Evolutionary conservation across 1,140 invertebrate species (phyloP), one percentile per base, ranked within the genome.

Genomic region (Apis florea): DNA sequence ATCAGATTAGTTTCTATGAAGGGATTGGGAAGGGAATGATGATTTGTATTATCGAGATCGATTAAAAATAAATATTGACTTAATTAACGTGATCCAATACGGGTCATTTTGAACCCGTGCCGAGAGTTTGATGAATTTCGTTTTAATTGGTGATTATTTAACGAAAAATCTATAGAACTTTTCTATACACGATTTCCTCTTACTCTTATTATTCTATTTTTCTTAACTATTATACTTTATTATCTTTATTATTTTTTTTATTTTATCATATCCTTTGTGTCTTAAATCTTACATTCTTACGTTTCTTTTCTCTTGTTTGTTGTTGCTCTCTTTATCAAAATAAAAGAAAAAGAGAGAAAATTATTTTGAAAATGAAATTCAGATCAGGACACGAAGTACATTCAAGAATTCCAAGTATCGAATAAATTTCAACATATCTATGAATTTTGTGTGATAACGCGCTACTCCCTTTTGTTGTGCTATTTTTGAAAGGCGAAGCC

Each of bases 371-470:
- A 17, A 13, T 40, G 24, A 10, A 71, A 54, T 58, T 31, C n/a
- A 0, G 12, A 2, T 21, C 12, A 9, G 31, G 8, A 26, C 4
- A 21, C 19, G 31, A 66, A 66, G 21, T 40, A 40, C 6, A 5
- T 66, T 15, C 19, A 51, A 53, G 21, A 19, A 53, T 74, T 53
- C 17, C 17, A 26, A 40, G 26, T n/a, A n/a, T 66, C 61, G 73
- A 54, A 51, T 12, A 11, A 15, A 40, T 40, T 40, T 40, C 31
- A 40, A n/a, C 17, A 26, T 40, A 17, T 17, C 26, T 66, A 17
- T 19, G 53, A 76, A 76, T 76, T 76, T 76, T 53, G 54, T 66
- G 47, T 47, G 47, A 58, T 19, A 19, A 17, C 12, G 72, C 31
- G 31, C 31, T 49, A 17, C 4, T 4, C 47, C 11, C 40, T 8